phyloP scores from a whole-genome alignment of 2,888 invertebrate genomes.

The Trissoscelio sp. region DNA sequence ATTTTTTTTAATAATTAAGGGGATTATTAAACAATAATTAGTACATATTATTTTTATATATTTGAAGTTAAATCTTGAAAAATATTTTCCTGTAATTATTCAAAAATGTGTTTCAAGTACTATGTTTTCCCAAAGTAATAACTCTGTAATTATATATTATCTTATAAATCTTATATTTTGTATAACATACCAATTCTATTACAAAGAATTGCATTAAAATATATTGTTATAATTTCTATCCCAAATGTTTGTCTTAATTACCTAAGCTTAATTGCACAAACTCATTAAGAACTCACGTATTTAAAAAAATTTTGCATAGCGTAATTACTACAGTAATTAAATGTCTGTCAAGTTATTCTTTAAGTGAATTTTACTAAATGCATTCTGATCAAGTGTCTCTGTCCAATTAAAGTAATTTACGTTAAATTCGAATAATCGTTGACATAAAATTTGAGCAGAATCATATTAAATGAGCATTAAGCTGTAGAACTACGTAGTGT shows the following conservation, averaged over 20 bases:
- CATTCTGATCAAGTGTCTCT: not conserved
- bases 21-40: too few species aligned
- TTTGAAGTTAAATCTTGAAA: too few species aligned
- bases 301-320: not conserved
- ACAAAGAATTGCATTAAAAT: not conserved
- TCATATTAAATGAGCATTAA: conserved; percentile 5
- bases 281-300: conserved; percentile 4
- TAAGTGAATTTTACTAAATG: not conserved
- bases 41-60: too few species aligned
- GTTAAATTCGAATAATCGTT: not conserved
- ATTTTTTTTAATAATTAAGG: too few species aligned
- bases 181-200: not conserved
- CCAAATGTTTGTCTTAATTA: conserved; percentile 9
- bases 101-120: not conserved
- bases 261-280: conserved; percentile 9
- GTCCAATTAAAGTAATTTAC: not conserved
- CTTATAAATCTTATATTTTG: not conserved
- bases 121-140: not conserved
- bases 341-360: conserved; percentile 1
- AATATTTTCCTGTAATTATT: not conserved
- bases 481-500: not conserved
- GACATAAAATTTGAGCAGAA: not conserved
- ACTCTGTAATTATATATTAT: not conserved
- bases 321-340: conserved; percentile 14
- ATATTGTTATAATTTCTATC: not conserved